Evolutionary conservation across 1,140 invertebrate species (phyloP).

Genomic region (Phthorimaea operculella): DNA sequence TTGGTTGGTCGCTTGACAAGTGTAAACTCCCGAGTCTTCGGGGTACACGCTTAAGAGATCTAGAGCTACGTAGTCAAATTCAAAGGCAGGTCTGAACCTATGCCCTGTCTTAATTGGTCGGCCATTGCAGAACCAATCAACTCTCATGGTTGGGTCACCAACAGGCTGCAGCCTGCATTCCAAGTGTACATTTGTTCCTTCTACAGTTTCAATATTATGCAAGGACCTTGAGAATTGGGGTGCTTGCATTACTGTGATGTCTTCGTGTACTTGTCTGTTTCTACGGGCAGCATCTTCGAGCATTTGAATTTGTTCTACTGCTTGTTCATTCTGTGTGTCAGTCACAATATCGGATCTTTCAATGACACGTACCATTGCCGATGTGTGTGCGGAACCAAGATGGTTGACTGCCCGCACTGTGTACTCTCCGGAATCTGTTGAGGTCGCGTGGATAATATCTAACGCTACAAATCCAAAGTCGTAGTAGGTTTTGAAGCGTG

Average conservation of each 20-base stretch:
- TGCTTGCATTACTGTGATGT: conserved; percentile 81
- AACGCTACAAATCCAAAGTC: conserved; percentile 94
- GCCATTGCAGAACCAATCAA: conserved; percentile 98
- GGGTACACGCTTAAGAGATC: conserved; percentile 96
- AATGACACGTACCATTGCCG: conserved; percentile 87
- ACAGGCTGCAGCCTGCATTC: conserved; percentile 94
- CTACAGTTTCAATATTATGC: conserved; percentile 91
- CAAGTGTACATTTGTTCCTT: conserved; percentile 92
- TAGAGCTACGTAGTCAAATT: conserved; percentile 97
- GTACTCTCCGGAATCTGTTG: conserved; percentile 93
- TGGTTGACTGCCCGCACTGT: conserved; percentile 92
- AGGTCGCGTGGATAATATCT: conserved; percentile 88
- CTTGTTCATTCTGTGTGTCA: conserved; percentile 95
- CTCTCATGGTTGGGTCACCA: conserved; percentile 93
- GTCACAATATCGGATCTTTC: conserved; percentile 87
- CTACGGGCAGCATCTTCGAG: conserved; percentile 88
- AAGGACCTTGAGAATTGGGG: conserved; percentile 89
- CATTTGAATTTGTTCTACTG: conserved; percentile 93
- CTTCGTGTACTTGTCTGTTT: conserved; percentile 77
- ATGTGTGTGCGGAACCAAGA: conserved; percentile 91
- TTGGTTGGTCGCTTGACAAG: conserved; percentile 91
- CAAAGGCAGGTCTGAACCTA: conserved; percentile 94
- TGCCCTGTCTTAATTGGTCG: conserved; percentile 88
- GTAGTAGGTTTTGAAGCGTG: conserved; percentile 93
- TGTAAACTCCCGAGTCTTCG: conserved; percentile 96